These are phyloP conservation scores for Nerophis lumbriciformis DNA, from an alignment of 2,113 vertebrate species.

Conservation along the genomic window DNA sequence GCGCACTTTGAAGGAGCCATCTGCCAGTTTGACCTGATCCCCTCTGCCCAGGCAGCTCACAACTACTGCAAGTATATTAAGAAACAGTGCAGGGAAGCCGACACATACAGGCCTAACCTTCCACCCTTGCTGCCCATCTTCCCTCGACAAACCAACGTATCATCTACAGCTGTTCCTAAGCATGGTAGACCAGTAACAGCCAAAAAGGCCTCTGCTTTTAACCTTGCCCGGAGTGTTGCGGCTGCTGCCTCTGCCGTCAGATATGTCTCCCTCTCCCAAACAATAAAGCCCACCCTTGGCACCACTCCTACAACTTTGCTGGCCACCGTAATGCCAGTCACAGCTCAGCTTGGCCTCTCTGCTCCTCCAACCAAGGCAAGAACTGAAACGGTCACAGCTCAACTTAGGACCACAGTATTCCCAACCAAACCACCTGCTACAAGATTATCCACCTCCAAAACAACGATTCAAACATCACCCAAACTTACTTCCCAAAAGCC, in stretches of 20 bases:
- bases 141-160: slow-evolving; percentile 63
- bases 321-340: slow-evolving; percentile 49
- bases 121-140: slow-evolving; percentile 75
- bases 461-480: slow-evolving; percentile 41
- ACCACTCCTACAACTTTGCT: slow-evolving; percentile 23
- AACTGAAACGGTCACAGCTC: slow-evolving; percentile 54
- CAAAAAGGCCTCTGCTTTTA: slow-evolving; percentile 46
- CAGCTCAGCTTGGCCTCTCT: slow-evolving; percentile 50
- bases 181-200: slow-evolving; percentile 29
- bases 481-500: slow-evolving; percentile 49
- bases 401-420: slow-evolving; percentile 46
- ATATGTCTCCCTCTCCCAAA: slow-evolving; percentile 39
- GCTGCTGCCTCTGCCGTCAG: slow-evolving; percentile 64
- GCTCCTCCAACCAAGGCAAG: slow-evolving; percentile 42
- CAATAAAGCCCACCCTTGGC: slow-evolving; percentile 33
- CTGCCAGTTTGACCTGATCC: slow-evolving; percentile 94
- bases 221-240: slow-evolving; percentile 57
- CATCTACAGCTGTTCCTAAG: slow-evolving; percentile 47
- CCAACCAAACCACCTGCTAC: slow-evolving; percentile 35
- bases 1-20: slow-evolving; percentile 92
- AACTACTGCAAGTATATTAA: slow-evolving; percentile 94
- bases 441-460: slow-evolving; percentile 42
- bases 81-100: slow-evolving; percentile 88
- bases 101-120: slow-evolving; percentile 77
- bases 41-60: slow-evolving; percentile 84